Percentiles rank a stretch among this genome's conserved stretches.
These are phyloP conservation scores for Forpus xanthops DNA, from an alignment of 2,797 vertebrate species.

Conservation along the genomic window DNA sequence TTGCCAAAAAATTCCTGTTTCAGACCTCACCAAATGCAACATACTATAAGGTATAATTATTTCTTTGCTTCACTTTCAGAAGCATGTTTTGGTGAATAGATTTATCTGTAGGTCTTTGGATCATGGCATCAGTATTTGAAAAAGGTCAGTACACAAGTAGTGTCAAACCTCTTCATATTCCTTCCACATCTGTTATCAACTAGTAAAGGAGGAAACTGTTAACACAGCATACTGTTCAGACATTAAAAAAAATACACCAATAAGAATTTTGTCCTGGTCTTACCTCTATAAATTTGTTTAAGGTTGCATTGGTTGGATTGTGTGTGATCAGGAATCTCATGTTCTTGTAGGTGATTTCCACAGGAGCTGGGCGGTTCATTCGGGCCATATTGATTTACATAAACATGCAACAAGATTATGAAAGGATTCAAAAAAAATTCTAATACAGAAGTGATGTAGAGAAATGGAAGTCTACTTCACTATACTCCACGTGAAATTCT, in stretches of 20 bases:
- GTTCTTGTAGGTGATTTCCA: constrained; percentile 99
- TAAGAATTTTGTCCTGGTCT: constrained; percentile 55
- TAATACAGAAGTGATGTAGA: constrained; percentile 74
- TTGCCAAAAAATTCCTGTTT: not conserved
- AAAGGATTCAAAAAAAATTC: constrained; percentile 62
- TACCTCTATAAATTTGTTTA: constrained; percentile 99
- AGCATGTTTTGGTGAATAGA: not conserved
- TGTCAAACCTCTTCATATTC: not conserved
- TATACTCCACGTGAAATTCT: constrained; percentile 82
- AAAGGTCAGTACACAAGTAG: not conserved
- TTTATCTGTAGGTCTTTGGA: not conserved
- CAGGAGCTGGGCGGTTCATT: constrained; percentile 99
- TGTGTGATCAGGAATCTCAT: constrained; percentile 99
- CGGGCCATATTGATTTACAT: constrained; percentile 90
- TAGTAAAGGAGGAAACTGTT: not conserved
- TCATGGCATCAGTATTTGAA: not conserved
- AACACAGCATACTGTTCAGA: not conserved
- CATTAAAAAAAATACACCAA: not conserved
- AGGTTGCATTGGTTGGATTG: constrained; percentile 98
- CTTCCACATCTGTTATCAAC: not conserved
- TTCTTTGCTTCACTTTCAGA: not conserved
- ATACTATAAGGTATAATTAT: not conserved
- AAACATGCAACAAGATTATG: constrained; percentile 71
- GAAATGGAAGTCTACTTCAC: constrained; percentile 79
- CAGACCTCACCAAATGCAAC: not conserved